Evolutionary conservation across 2,797 vertebrate species (phyloP), one percentile per base, ranked within the genome.

Genomic region (Takifugu rubripes): DNA sequence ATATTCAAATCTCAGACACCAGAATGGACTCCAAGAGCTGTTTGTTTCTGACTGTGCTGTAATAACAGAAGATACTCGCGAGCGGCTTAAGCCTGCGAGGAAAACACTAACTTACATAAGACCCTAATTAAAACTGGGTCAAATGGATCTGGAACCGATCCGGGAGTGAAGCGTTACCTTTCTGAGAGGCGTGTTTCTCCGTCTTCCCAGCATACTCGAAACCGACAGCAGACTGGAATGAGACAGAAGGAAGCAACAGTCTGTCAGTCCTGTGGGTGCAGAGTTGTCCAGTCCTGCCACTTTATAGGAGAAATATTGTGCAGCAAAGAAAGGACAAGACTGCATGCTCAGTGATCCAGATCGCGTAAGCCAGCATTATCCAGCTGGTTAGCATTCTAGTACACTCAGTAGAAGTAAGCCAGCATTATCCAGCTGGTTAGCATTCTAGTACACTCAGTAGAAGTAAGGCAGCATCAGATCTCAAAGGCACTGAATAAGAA

Each of bases 131-230:
- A 21, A 21, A 21, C 21, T 21, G 21, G 21, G 1, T 21, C 21
- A 29, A 4, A 29, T 29, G 4, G 4, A 5, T 29, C 33, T 12
- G 14, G 36, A 4, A 12, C 36, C 5, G 49, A 54, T 3, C 36
- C 26, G 29, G 6, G 16, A 26, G 6, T 25, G 8, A 33, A 8
- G 16, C 11, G 0, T 77, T 51, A 98, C 97, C 97, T 97, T 92
- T 99, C 85, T 98, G 97, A 0, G 97, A 99, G 11, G 95, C 94
- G 0, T 99, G 96, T 66, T 99, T 99, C 89, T 98, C 96, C 0
- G 94, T 97, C 83, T 96, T 97, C 26, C 95, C 96, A 25, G 94
- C 91, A 46, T 99, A 99, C 57, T 99, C 97, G 24, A 98, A 99
- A 25, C 95, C 96, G 17, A 98, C 90, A 0, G 97, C 97, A 33